A percentile compares a stretch with the other conserved stretches of the same genome.
Conservation (phyloP, 1,140 invertebrate species). For the Drosophila kohkoa region DNA sequence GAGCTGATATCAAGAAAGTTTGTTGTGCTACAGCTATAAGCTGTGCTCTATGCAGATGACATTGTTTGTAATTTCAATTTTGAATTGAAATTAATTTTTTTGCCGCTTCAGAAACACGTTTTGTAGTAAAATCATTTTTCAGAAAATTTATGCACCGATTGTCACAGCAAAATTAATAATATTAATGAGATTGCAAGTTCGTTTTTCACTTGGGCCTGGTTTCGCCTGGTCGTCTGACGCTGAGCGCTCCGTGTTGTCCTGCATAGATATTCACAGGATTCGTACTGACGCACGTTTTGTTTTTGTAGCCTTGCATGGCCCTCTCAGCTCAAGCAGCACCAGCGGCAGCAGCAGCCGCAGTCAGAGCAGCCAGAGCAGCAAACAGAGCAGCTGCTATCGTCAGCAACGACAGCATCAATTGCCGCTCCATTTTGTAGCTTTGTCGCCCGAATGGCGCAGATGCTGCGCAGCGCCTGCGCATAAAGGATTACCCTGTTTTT, state of each 20-base stretch:
- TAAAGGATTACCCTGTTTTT: slow-evolving; percentile 61
- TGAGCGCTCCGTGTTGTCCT: slow-evolving; percentile 73
- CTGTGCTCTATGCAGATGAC: slow-evolving; percentile 60
- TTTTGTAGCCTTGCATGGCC: slow-evolving; percentile 76
- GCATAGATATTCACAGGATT: slow-evolving; percentile 82
- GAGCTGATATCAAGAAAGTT: slow-evolving; percentile 17
- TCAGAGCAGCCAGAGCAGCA: slow-evolving; percentile 15
- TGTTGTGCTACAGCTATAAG: slow-evolving; percentile 13
- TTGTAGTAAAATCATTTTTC: not conserved
- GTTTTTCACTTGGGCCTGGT: slow-evolving; percentile 31
- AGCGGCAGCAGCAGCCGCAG: slow-evolving; percentile 17
- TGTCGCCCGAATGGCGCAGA: slow-evolving; percentile 59
- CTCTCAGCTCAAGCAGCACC: slow-evolving; percentile 33
- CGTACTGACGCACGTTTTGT: slow-evolving; percentile 76
- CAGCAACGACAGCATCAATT: slow-evolving; percentile 10
- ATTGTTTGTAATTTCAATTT: slow-evolving; percentile 30
- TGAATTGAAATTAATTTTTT: not conserved
- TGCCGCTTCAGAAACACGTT: not conserved
- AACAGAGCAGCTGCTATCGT: slow-evolving; percentile 14
- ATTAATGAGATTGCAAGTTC: not conserved
- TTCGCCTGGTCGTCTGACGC: slow-evolving; percentile 33
- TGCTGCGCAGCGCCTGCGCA: slow-evolving; percentile 75
- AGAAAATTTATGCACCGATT: slow-evolving; percentile 2
- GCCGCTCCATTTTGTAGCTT: slow-evolving; percentile 59
- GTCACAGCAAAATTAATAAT: slow-evolving; percentile 1